Conservation (phyloP, 1,140 invertebrate genomes). For the Aricia agestis region DNA sequence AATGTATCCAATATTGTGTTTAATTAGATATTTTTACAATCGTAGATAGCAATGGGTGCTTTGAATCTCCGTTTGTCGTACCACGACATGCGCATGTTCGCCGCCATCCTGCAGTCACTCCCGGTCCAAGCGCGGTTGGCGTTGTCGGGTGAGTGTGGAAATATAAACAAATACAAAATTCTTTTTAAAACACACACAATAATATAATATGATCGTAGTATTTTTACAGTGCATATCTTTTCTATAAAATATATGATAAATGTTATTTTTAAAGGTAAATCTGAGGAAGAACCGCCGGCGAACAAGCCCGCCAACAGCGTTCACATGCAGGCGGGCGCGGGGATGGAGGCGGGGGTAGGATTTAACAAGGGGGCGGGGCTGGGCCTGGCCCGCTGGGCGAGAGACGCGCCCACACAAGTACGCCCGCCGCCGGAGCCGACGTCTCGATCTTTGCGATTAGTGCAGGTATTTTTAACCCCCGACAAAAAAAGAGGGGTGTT, state of each 20-base stretch:
- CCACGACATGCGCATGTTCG: slow-evolving; percentile 94
- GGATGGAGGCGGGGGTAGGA: slow-evolving; percentile 19
- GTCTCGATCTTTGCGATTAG: neutral
- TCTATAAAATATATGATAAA: too few species aligned
- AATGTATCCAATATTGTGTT: too few species aligned
- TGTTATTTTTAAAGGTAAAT: slow-evolving; percentile 36
- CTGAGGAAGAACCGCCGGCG: slow-evolving; percentile 24
- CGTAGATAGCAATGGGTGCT: slow-evolving; percentile 80
- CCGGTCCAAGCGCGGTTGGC: slow-evolving; percentile 85
- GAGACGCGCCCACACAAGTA: slow-evolving; percentile 29
- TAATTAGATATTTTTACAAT: neutral
- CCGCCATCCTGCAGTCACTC: slow-evolving; percentile 90
- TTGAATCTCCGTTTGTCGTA: slow-evolving; percentile 93
- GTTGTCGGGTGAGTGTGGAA: slow-evolving; percentile 47
- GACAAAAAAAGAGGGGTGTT: too few species aligned
- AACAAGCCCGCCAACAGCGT: slow-evolving; percentile 57
- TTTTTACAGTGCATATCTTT: too few species aligned
- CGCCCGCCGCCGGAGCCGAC: slow-evolving; percentile 24
- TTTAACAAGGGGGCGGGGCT: slow-evolving; percentile 21
- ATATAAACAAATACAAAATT: neutral
- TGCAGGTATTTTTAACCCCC: slow-evolving; percentile 49
- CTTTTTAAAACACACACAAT: neutral
- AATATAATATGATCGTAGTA: too few species aligned
- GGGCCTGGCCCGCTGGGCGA: slow-evolving; percentile 34
- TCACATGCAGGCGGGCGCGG: slow-evolving; percentile 41